A percentile compares a stretch with the other conserved stretches of the same genome.
These are phyloP conservation scores for Drosophila carrolli DNA, from an alignment of 1,140 invertebrate genomes.

Conservation along the genomic window DNA sequence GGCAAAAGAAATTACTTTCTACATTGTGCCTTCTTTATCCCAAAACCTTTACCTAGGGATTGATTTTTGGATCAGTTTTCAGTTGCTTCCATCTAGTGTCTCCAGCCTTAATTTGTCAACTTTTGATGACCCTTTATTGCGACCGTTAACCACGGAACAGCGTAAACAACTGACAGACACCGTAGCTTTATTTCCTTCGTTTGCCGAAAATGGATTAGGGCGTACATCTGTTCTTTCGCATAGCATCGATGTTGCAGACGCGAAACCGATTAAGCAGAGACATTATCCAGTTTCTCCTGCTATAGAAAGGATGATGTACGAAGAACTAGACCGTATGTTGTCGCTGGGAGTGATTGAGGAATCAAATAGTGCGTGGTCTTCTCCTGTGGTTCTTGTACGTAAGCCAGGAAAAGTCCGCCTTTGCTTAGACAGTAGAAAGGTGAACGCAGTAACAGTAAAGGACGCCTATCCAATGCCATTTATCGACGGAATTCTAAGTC, in stretches of 20 bases:
- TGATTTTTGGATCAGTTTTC: constrained; percentile 1
- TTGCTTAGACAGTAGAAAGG: too few relatives aligned
- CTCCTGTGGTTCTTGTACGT: not conserved
- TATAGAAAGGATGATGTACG: not conserved
- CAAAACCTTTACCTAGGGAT: constrained; percentile 1
- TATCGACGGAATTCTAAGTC: too few relatives aligned
- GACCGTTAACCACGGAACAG: not conserved
- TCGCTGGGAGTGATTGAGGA: not conserved
- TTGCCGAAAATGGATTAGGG: not conserved
- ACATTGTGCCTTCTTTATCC: not conserved
- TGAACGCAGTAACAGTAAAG: too few relatives aligned
- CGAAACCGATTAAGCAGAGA: not conserved
- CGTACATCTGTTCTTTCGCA: not conserved
- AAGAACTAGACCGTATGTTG: not conserved
- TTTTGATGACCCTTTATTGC: not conserved
- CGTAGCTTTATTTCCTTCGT: too few relatives aligned
- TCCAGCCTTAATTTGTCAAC: not conserved
- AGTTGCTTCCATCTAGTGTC: not conserved
- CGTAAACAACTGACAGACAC: too few relatives aligned
- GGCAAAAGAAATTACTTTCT: not conserved
- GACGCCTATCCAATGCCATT: too few relatives aligned
- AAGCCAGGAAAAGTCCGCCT: too few relatives aligned
- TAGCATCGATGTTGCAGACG: not conserved
- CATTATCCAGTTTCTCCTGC: not conserved
- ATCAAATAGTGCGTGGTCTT: not conserved